Evolutionary conservation across 2,888 invertebrate genomes (phyloP), one percentile per base, ranked within the genome.

Genomic region (Caprella mutica): DNA sequence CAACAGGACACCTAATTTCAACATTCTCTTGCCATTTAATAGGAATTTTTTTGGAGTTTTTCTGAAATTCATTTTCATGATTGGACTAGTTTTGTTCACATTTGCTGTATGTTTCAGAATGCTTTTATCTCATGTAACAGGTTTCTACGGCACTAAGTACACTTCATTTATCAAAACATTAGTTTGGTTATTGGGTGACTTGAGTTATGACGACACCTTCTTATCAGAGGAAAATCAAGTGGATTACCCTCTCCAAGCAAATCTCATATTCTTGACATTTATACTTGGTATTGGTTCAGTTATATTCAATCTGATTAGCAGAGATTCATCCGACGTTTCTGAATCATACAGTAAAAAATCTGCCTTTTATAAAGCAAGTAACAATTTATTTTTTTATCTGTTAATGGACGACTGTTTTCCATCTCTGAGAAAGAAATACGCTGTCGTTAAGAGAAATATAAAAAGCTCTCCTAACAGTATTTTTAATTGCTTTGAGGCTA

Each of bases 101-200:
- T 59, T 59, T 38, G 52, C 52, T 0, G 24, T 60, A 17, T 19
- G 39, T 43, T 60, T 60, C 26, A 43, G 54, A 17, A 17, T 56
- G 21, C 56, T 60, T 6, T 24, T 60, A 2, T 17, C 21, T 1
- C n/a, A 56, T 9, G 29, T 50, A 4, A 6, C 5, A 3, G 23
- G 43, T 12, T 60, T 60, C 33, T n/a, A n/a, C n/a, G 3, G 8
- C 9, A 51, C 53, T 1, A 35, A 54, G 19, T 53, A 48, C 3
- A 43, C 42, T 19, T 46, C 60, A 17, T n/a, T 60, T 17, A 27
- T 60, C 26, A 53, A 60, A 21, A 54, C 53, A 5, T 23, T 60
- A 14, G 56, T 56, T 2, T 56, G 56, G 56, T 43, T 60, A 42
- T 23, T 60, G 29, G 60, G 60, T 5, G 56, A 60, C 33, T 29